Conservation (phyloP, 2,113 vertebrate genomes). For the Anolis sagrei region DNA sequence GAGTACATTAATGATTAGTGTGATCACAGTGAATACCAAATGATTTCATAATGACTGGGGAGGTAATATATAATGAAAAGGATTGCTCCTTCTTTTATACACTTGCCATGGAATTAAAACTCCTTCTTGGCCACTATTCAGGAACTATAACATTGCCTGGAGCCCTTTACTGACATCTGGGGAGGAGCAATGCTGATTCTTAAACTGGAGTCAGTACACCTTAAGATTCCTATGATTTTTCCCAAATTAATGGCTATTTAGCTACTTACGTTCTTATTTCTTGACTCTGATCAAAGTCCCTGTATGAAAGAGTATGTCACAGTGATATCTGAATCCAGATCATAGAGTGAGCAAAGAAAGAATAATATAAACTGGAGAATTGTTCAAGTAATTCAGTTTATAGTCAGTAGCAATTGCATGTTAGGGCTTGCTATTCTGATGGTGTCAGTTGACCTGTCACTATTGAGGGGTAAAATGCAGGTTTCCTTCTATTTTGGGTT, state of each 20-base stretch:
- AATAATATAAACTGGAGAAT: slow-evolving; percentile 26
- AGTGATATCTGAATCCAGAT: background rate
- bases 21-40: slow-evolving; percentile 79
- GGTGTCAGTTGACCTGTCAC: background rate
- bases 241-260: background rate
- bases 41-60: slow-evolving; percentile 78
- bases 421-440: slow-evolving; percentile 9
- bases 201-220: slow-evolving; percentile 20
- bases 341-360: background rate
- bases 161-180: slow-evolving; percentile 56
- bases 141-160: slow-evolving; percentile 56
- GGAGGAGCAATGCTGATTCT: slow-evolving; percentile 26
- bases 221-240: background rate
- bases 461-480: slow-evolving; percentile 21
- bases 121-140: slow-evolving; percentile 69
- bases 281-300: background rate
- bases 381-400: slow-evolving; percentile 38
- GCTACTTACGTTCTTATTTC: slow-evolving; percentile 12
- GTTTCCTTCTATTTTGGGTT: slow-evolving; percentile 15
- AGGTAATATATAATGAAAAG: slow-evolving; percentile 74
- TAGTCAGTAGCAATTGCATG: slow-evolving; percentile 17
- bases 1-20: slow-evolving; percentile 78
- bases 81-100: slow-evolving; percentile 70
- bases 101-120: slow-evolving; percentile 67
- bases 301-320: background rate